Evolutionary conservation across 2,113 vertebrate genomes (phyloP).

Genomic region (Dipodomys merriami): DNA sequence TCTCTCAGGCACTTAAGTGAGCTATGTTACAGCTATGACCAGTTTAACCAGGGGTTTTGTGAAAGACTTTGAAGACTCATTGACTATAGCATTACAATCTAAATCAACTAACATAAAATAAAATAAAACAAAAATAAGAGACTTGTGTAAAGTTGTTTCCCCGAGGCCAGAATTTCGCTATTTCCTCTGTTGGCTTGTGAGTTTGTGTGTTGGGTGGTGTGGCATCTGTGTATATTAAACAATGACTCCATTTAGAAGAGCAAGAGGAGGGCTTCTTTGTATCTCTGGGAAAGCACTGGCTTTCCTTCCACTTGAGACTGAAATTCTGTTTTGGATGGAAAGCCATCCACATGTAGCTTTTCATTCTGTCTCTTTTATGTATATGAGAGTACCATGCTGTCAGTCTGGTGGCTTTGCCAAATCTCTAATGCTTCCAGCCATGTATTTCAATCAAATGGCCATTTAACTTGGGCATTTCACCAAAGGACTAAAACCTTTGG

Average conservation of each 20-base stretch:
- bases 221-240: slow-evolving; percentile 61
- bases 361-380: slow-evolving; percentile 61
- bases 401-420: slow-evolving; percentile 65
- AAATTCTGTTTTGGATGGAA: slow-evolving; percentile 68
- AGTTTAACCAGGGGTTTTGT: slow-evolving; percentile 31
- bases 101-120: slow-evolving; percentile 26
- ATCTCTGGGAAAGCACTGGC: slow-evolving; percentile 58
- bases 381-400: slow-evolving; percentile 58
- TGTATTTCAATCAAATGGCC: slow-evolving; percentile 68
- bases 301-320: slow-evolving; percentile 63
- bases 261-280: slow-evolving; percentile 61
- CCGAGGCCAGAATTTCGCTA: slow-evolving; percentile 34
- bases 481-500: slow-evolving; percentile 62
- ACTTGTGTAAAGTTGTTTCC: not conserved
- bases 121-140: slow-evolving; percentile 56
- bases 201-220: slow-evolving; percentile 50
- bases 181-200: slow-evolving; percentile 53
- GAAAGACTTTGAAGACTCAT: not conserved
- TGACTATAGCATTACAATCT: not conserved
- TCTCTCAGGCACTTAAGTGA: not conserved
- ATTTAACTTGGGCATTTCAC: slow-evolving; percentile 72
- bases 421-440: slow-evolving; percentile 54
- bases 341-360: slow-evolving; percentile 62
- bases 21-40: not conserved
- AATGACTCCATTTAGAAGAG: slow-evolving; percentile 61